A percentile compares a stretch with the other conserved stretches of the same genome.
Conservation (phyloP, 2,797 vertebrate species). For the Vipera latastei region DNA sequence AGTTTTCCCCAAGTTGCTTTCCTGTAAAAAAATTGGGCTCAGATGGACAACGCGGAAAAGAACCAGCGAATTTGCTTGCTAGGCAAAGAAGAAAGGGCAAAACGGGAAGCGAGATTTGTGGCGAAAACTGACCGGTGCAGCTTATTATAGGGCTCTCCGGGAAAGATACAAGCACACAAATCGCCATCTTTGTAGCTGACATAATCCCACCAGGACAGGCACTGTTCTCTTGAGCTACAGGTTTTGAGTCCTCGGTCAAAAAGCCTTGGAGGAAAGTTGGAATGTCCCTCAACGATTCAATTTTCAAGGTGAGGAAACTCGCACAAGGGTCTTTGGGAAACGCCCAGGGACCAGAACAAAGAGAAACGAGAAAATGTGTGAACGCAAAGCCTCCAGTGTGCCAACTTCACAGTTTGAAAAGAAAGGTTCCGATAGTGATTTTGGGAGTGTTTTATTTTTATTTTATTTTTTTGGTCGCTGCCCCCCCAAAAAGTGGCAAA, state of each 20-base stretch:
- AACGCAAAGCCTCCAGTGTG: no score
- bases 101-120: not conserved
- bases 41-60: not conserved
- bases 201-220: not conserved
- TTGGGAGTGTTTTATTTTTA: no score
- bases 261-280: not conserved
- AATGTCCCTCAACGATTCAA: fast-evolving
- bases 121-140: not conserved
- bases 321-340: not conserved
- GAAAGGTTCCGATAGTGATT: not conserved
- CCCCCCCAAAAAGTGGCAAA: not conserved
- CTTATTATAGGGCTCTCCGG: no score
- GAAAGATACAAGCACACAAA: not conserved
- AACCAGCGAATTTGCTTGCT: not conserved
- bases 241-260: not conserved
- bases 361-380: no score
- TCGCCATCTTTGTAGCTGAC: not conserved
- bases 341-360: not conserved
- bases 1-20: not conserved
- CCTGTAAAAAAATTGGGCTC: not conserved
- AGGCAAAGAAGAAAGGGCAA: not conserved
- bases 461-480: not conserved
- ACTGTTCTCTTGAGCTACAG: not conserved
- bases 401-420: not conserved
- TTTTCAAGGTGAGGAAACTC: no score